Base-by-base conservation (phyloP, 1,140 invertebrate genomes). In the Caenorhabditis briggsae region DNA sequence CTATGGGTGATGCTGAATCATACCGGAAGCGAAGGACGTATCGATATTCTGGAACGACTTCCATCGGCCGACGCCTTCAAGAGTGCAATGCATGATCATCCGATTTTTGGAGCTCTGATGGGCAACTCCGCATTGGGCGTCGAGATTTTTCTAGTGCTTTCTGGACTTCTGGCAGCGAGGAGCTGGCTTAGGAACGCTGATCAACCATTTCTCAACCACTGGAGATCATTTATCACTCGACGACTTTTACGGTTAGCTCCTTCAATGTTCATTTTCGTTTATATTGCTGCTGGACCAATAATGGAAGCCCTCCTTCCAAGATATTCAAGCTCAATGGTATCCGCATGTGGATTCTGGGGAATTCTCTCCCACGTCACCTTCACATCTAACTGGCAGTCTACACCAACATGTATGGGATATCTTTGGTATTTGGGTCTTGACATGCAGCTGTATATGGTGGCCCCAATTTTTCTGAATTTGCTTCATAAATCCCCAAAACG, bases 321-420 rank as follows among this genome's bases (percentile, higher is more conserved):
- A 58, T 92, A 89, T 84, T 82, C 89, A 53, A 82, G 82, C 2
- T 90, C 91, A 33, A 92, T 92, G 91, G 84, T 91, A 33, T 86
- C 89, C 8, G 88, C 87, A 16, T 92, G 91, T 82, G 89, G 89
- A 11, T 70, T 87, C 25, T 55, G 50, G 9, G 89, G 89, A 6
- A 65, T 92, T n/a, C 20, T 89, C 2, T 87, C 90, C 8, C 90
- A 92, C 84, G 74, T 92, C 23, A 89, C 86, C 14, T 89, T 92
- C 59, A 83, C 88, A 16, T 65, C 70, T 18, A 92, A 92, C 82
- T 91, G 88, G 86, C 87, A 90, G 59, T 85, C 50, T n/a, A 89
- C 89, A 18, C 91, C 91, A 25, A 92, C 91, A 12, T 92, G 91
- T 70, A 85, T 92, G n/a, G 90, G 91, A 6, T 92, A 92, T 58